Conservation (phyloP, 2,888 invertebrate species). For the Acronicta alni region DNA sequence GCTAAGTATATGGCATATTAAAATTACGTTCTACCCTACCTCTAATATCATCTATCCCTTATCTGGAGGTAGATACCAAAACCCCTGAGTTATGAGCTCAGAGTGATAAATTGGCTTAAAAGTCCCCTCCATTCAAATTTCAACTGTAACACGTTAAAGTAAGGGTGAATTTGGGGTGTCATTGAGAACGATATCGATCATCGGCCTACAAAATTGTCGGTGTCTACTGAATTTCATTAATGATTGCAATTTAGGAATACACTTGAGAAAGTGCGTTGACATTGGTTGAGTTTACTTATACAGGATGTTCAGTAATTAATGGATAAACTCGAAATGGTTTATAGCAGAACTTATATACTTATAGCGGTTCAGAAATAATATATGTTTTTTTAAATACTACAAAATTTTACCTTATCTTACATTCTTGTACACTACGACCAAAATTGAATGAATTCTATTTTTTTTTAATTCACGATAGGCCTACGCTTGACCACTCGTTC, state of each 20-base stretch:
- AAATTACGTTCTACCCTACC: conserved; percentile 30
- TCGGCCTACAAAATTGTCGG: conserved; percentile 33
- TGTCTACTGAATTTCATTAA: conserved; percentile 40
- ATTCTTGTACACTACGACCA: too few species aligned
- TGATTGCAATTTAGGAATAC: conserved; percentile 25
- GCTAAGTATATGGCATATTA: conserved; percentile 15
- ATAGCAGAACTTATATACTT: too few species aligned
- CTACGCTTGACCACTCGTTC: too few species aligned
- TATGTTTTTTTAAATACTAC: too few species aligned
- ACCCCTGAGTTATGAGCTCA: conserved; percentile 62
- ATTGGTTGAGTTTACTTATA: too few species aligned
- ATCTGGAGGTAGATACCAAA: conserved; percentile 57
- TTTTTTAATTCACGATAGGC: too few species aligned
- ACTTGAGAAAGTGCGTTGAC: too few species aligned
- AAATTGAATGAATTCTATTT: too few species aligned
- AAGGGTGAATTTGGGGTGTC: conserved; percentile 25
- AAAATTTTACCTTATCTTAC: too few species aligned
- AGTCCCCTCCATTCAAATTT: conserved; percentile 1
- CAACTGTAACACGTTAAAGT: background rate
- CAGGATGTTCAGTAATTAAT: too few species aligned
- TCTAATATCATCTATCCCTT: conserved; percentile 43
- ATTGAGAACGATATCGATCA: conserved; percentile 35
- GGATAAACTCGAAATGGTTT: too few species aligned
- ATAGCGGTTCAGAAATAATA: too few species aligned
- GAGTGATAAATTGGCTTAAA: conserved; percentile 64